phyloP scores from a whole-genome alignment of 1,140 invertebrate genomes.

The Trichonephila clavata region DNA sequence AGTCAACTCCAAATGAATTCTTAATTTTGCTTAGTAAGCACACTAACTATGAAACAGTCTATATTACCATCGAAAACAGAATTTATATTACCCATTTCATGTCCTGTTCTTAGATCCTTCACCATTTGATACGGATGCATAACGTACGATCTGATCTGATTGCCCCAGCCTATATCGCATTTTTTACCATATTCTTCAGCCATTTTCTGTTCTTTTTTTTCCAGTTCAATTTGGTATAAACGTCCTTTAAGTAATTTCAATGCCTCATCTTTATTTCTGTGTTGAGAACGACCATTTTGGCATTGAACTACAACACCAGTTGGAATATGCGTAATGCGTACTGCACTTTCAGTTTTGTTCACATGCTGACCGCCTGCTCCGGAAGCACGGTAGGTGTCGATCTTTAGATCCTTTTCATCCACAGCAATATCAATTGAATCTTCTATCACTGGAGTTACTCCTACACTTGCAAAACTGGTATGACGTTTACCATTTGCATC shows the following conservation, averaged over 20 bases:
- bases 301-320: no score
- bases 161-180: background rate
- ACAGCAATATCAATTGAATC: no score
- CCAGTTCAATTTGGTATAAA: background rate
- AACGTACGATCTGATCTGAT: background rate
- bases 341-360: no score
- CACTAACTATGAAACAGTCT: conserved; percentile 12
- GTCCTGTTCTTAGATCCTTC: background rate
- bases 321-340: no score
- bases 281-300: no score
- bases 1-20: background rate
- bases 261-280: conserved; percentile 42
- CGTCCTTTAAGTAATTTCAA: background rate
- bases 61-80: conserved; percentile 16
- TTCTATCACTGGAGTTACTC: no score
- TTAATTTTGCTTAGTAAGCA: conserved; percentile 13
- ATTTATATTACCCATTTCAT: conserved; percentile 11
- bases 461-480: no score
- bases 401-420: no score
- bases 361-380: no score
- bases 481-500: no score
- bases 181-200: background rate
- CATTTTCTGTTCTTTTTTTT: background rate
- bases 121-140: background rate
- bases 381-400: no score